Base-by-base conservation (phyloP, 2,888 invertebrate species). In the Leptinotarsa rubiginosa region DNA sequence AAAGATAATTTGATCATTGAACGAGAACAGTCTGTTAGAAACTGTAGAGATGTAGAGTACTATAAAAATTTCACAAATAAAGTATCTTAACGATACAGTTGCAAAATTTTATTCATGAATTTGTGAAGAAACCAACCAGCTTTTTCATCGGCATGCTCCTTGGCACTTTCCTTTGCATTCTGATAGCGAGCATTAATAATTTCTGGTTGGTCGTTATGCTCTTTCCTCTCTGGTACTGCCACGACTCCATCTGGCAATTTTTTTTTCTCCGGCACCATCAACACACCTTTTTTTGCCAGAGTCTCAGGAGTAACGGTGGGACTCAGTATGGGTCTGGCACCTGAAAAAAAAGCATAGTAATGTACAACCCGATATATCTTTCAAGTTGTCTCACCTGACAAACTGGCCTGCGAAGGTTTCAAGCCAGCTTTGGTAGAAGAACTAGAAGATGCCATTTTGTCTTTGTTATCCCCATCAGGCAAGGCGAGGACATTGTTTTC, bases 161-260 rank as follows among this genome's bases (percentile, higher is more conserved):
- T 76, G 13, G 72, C 78, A 47, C 75, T 76, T 22, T 78, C 79
- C 25, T 73, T 77, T n/a, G 75, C 88, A 80, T 89, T 88, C 72
- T 88, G 87, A 47, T 89, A 85, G 71, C 86, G 81, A 79, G 88
- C 88, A 41, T 88, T 88, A 3, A 86, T 84, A 68, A 83, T 76
- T 73, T 85, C 83, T 7, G 77, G 79, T 25, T 83, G 81, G 10
- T 81, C 79, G 41, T 84, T 83, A 41, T 80, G 75, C 54, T 82
- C 81, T 25, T 81, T 79, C 50, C 82, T 81, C 65, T 82, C 77
- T 7, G 83, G 84, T 22, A 80, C 75, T 1, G 84, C 82, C 2
- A 84, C 84, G 5, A 85, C 83, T 47, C 85, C 86, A 16, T 82
- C 80, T 5, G 85, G 85, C 67, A 85, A 54, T 74, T 81, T 83